Base-by-base conservation (phyloP, 2,888 invertebrate species). In the Baccha elongata region DNA sequence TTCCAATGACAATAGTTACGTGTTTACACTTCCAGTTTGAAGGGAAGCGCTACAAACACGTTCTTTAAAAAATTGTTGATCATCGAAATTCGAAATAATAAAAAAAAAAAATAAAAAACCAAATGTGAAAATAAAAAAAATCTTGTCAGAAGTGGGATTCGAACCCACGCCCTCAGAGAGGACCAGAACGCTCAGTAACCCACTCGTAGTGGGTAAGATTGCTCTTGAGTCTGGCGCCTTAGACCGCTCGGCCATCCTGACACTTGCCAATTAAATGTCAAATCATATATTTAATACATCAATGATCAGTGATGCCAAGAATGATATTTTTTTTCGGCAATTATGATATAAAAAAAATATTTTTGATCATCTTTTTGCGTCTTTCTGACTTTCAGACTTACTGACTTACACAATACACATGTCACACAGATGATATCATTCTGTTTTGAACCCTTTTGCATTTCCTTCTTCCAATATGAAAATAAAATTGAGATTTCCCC, bases 211-310 rank as follows among this genome's bases (percentile, higher is more conserved):
- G 60, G 85, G 84, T 73, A 87, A 87, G 86, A 85, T 86, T 26
- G 29, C 86, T 86, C 87, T 87, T 86, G 87, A 87, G 86, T 87
- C 86, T 86, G 86, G 86, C 87, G 86, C 87, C 87, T 87, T 87
- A 87, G 87, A 87, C 86, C 87, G 87, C 85, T 85, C 86, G 86
- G 87, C 86, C 86, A 86, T 86, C 87, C 86, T 87, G 86, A 87
- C 86, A 85, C 8, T 42, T 83, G 15, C 13, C 0, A 37, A 0
- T 0, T 0, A 0, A 0, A 4, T 40, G 50, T 11, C 71, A 64
- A 60, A 73, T n/a, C n/a, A n/a, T n/a, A n/a, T n/a, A n/a, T n/a
- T n/a, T n/a, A n/a, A n/a, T n/a, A n/a, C n/a, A n/a, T n/a, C n/a
- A n/a, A n/a, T n/a, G n/a, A n/a, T n/a, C n/a, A n/a, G n/a, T n/a